Percentiles rank a stretch among this genome's conserved stretches.
phyloP scores from a whole-genome alignment of 2,797 vertebrate genomes.

The Nyctalus aviator region DNA sequence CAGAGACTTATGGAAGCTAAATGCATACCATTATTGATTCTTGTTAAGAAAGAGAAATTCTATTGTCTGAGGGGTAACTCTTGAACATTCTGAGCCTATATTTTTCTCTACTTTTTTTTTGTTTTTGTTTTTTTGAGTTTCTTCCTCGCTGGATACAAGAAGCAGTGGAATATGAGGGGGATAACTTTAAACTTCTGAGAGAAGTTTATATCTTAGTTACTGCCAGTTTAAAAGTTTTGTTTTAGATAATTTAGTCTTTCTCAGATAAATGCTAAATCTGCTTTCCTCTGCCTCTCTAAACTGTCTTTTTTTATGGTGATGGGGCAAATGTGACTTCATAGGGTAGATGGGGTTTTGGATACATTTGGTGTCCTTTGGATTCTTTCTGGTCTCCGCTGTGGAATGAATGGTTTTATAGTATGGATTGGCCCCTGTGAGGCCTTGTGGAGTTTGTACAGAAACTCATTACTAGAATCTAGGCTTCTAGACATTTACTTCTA shows the following conservation, averaged over 20 bases:
- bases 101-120: conserved; percentile 8
- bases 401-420: neutral
- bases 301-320: neutral
- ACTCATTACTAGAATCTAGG: neutral
- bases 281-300: neutral
- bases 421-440: neutral
- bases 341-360: neutral
- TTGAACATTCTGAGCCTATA: neutral
- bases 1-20: neutral
- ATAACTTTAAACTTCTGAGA: neutral
- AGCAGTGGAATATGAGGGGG: neutral
- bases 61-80: neutral
- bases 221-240: neutral
- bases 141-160: neutral
- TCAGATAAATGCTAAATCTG: neutral
- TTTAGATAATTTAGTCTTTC: conserved; percentile 2
- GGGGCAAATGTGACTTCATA: neutral
- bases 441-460: neutral
- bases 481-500: neutral
- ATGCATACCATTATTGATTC: neutral
- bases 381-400: conserved; percentile 14
- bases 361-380: neutral
- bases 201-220: neutral
- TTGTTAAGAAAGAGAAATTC: neutral
- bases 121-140: neutral